Evolutionary conservation across 2,797 vertebrate species (phyloP), one percentile per base, ranked within the genome.

Genomic region (Rhodeus uyekii): DNA sequence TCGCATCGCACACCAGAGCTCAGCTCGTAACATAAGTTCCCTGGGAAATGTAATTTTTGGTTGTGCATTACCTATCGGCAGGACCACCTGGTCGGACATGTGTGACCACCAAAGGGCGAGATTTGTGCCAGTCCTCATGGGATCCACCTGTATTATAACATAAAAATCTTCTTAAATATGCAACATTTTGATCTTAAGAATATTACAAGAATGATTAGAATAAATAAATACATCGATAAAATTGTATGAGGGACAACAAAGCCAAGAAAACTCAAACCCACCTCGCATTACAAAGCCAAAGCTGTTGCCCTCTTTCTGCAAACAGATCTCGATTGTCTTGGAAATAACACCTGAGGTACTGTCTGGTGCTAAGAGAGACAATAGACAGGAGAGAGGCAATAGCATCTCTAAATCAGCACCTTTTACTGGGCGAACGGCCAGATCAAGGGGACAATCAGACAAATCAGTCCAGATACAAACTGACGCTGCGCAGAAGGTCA

Each of bases 251-350:
- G 18, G 61, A 22, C 18, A 14, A n/a, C 18, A 68, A 58, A 39
- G 32, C 7, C 13, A 38, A 75, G n/a, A n/a, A 38, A 74, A 55
- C 3, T 1, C n/a, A 10, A 67, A 91, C 91, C 93, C 90, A 98
- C 98, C 98, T 96, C 98, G 95, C 91, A 98, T 92, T 82, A 99
- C 98, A 5, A 99, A 99, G 82, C 98, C 98, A 72, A 98, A 99
- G 91, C 97, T 99, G 90, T 89, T 96, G 86, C 97, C 97, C 87
- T 99, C 98, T 91, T 98, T 99, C 93, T 96, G 96, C 89, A 99
- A 95, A 85, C 96, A 96, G 90, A 99, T 95, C 76, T 99, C 98
- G 73, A 97, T 95, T 42, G 96, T 99, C 95, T 98, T 99, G 65
- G 97, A 96, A 89, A 98, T 93, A 87, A 97, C 93, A 86, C 96